Conservation (phyloP, 2,113 vertebrate genomes). For the Budorcas taxicolor region DNA sequence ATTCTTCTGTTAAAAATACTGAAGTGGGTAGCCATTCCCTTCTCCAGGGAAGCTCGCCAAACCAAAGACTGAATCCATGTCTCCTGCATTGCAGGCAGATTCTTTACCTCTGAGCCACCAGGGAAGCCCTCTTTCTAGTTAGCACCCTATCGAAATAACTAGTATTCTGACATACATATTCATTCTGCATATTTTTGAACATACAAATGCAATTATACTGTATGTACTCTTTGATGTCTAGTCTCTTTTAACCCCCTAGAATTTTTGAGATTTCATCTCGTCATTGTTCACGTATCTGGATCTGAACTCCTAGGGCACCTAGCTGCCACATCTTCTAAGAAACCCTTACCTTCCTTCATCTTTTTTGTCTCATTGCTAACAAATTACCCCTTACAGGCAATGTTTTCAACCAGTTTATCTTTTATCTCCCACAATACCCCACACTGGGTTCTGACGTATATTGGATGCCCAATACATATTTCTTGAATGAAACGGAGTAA, state of each 20-base stretch:
- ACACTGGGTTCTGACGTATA: background rate
- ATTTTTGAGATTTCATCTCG: background rate
- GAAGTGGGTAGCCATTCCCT: background rate
- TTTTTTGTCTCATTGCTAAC: background rate
- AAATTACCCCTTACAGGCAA: background rate
- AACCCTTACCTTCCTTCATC: background rate
- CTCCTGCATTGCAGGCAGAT: background rate
- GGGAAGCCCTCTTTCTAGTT: background rate
- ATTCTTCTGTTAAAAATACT: background rate
- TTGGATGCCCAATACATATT: background rate
- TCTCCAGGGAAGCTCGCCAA: background rate
- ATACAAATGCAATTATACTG: background rate
- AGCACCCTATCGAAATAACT: background rate
- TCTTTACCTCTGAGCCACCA: background rate
- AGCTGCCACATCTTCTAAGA: background rate
- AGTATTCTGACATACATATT: background rate
- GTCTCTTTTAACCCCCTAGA: background rate
- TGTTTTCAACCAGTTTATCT: background rate
- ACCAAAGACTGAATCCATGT: background rate
- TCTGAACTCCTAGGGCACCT: background rate
- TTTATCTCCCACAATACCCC: background rate
- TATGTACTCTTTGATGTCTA: background rate
- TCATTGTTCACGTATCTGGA: background rate
- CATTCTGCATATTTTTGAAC: background rate
- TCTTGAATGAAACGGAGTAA: background rate